These are phyloP conservation scores for Glaucidium brasilianum DNA, from an alignment of 2,113 vertebrate species.

Conservation along the genomic window DNA sequence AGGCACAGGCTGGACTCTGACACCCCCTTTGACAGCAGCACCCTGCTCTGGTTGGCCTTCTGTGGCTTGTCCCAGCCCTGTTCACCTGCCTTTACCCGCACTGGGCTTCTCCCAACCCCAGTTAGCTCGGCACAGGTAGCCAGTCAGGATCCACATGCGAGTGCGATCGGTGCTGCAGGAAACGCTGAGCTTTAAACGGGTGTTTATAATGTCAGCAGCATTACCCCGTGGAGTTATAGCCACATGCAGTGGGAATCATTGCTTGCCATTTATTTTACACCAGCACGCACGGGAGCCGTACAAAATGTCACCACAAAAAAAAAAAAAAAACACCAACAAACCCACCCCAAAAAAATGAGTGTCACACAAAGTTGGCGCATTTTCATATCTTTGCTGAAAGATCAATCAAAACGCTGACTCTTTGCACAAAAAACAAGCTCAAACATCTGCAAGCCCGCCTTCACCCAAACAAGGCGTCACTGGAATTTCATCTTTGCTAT, in stretches of 20 bases:
- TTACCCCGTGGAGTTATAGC: not conserved
- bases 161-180: not conserved
- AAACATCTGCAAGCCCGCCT: not conserved
- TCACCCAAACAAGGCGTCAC: not conserved
- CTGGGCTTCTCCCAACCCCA: not conserved
- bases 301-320: not conserved
- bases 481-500: not conserved
- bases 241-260: not conserved
- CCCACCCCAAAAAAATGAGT: too few relatives aligned
- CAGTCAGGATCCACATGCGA: fast-evolving
- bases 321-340: not conserved
- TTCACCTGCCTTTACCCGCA: not conserved
- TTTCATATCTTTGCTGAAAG: not conserved
- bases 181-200: not conserved
- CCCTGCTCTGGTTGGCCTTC: not conserved
- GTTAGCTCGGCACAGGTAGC: not conserved
- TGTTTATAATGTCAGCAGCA: not conserved
- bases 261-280: not conserved
- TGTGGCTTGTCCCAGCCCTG: not conserved
- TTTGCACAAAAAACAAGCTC: not conserved
- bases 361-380: not conserved
- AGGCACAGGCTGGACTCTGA: not conserved
- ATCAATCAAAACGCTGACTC: not conserved
- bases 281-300: fast-evolving
- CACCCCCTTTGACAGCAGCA: not conserved